Conservation (phyloP, 2,113 vertebrate genomes). For the Mesembrinibis cayennensis region DNA sequence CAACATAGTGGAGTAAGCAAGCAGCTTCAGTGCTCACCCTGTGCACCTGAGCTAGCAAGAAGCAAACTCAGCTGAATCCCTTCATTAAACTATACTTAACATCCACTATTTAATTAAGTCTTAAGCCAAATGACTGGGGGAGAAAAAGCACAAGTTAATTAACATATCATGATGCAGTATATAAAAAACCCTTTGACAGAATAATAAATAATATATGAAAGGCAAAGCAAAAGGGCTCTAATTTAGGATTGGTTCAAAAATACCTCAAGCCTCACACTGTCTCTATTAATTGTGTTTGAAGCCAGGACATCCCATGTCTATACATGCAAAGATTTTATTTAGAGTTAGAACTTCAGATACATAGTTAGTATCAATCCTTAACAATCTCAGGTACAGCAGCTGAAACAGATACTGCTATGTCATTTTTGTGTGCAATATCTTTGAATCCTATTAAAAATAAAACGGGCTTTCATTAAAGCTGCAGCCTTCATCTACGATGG, state of each 20-base stretch:
- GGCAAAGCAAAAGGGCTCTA: neutral
- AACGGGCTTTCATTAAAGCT: neutral
- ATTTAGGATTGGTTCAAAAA: neutral
- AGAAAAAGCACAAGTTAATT: neutral
- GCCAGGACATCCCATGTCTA: neutral
- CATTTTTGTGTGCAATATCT: neutral
- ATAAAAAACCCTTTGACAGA: neutral
- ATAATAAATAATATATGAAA: neutral
- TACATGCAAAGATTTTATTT: neutral
- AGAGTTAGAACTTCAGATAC: neutral
- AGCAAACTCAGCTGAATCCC: neutral
- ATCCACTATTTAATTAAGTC: neutral
- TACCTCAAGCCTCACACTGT: neutral
- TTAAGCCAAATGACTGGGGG: neutral
- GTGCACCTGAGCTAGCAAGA: neutral
- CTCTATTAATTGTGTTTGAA: neutral
- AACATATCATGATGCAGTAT: neutral
- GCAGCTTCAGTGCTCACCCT: neutral
- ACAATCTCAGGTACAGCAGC: neutral
- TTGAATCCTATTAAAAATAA: neutral
- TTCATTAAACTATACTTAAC: neutral
- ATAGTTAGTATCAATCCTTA: neutral
- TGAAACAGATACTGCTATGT: neutral
- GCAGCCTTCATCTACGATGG: neutral
- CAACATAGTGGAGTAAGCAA: rapidly evolving